A percentile compares a stretch with the other conserved stretches of the same genome.
phyloP scores from a whole-genome alignment of 1,140 invertebrate species.

The Aphis gossypii region DNA sequence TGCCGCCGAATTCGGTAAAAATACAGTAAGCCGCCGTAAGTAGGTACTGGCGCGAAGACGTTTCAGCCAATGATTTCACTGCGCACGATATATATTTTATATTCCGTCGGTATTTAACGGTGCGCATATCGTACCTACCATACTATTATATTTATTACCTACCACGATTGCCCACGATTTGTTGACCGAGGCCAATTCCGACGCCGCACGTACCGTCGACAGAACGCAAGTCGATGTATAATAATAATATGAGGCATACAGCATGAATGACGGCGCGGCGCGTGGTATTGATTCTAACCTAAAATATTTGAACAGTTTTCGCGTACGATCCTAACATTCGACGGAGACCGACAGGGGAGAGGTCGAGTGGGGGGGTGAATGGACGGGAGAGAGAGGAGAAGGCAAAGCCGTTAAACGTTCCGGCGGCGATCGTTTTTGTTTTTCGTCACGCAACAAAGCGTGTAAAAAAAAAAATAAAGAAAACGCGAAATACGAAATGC shows the following conservation, averaged over 20 bases:
- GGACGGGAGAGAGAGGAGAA: background rate
- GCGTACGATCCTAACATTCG: background rate
- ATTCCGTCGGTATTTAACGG: background rate
- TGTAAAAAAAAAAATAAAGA: background rate
- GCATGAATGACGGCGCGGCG: background rate
- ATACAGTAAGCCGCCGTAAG: background rate
- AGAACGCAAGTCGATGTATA: background rate
- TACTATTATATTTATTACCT: background rate
- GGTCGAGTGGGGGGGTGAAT: too few species aligned
- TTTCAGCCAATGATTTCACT: background rate
- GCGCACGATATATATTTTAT: background rate
- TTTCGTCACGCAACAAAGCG: slow-evolving; percentile 14
- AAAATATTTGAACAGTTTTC: slow-evolving; percentile 37
- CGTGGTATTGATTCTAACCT: slow-evolving; percentile 41
- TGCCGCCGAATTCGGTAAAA: background rate
- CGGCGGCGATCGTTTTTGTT: background rate
- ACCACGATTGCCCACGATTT: background rate
- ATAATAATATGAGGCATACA: background rate
- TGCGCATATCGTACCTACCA: background rate
- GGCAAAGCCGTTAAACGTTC: slow-evolving; percentile 1
- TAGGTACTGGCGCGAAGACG: background rate
- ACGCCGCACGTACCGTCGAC: background rate
- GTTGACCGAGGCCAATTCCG: slow-evolving; percentile 13
- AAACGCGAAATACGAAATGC: background rate
- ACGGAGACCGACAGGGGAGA: background rate